phyloP scores from a whole-genome alignment of 92 coral and sea anemone genomes.

The Muricea muricata region DNA sequence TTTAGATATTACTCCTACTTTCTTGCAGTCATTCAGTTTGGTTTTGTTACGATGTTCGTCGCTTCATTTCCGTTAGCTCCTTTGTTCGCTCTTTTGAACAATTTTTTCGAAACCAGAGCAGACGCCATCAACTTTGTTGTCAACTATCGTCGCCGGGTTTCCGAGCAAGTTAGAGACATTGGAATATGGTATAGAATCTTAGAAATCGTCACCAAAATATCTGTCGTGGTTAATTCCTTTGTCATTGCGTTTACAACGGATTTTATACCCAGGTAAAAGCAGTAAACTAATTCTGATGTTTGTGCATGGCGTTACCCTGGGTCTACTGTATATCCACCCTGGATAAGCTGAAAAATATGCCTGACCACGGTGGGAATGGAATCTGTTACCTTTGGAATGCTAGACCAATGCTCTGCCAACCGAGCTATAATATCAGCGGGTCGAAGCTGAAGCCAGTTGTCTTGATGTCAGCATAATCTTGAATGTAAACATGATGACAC shows the following conservation, averaged over 20 bases:
- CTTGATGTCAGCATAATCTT: too few relatives aligned
- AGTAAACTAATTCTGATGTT: neutral
- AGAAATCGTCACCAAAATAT: constrained; percentile 76
- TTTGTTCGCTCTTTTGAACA: constrained; percentile 90
- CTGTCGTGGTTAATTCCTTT: constrained; percentile 88
- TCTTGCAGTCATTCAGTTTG: constrained; percentile 88
- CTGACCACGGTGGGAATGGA: too few relatives aligned
- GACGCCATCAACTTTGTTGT: constrained; percentile 93
- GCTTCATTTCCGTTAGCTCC: constrained; percentile 99
- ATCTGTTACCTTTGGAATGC: too few relatives aligned
- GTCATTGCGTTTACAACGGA: constrained; percentile 96
- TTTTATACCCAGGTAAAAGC: constrained; percentile 86
- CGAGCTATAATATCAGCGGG: too few relatives aligned
- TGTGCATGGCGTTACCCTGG: too few relatives aligned
- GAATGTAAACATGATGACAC: too few relatives aligned
- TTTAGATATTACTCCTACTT: neutral
- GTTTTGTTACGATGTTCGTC: constrained; percentile 97
- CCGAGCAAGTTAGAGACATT: constrained; percentile 88
- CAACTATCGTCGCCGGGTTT: constrained; percentile 92
- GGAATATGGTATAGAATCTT: constrained; percentile 90
- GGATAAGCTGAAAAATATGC: too few relatives aligned
- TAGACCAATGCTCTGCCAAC: too few relatives aligned
- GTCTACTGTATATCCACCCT: too few relatives aligned
- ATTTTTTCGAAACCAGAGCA: constrained; percentile 87
- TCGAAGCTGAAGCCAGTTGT: too few relatives aligned